Conservation (phyloP, 2,888 invertebrate species). For the Sepiola atlantica region DNA sequence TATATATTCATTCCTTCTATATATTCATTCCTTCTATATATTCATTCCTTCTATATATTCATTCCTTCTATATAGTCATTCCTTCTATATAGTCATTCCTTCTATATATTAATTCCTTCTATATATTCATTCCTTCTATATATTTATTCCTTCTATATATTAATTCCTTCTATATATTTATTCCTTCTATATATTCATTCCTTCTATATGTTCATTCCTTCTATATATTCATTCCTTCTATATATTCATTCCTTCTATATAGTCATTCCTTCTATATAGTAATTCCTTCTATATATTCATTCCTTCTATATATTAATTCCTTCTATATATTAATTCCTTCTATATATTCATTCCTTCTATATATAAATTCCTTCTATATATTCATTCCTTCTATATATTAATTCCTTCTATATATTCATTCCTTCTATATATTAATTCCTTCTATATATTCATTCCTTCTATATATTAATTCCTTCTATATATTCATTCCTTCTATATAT, state of each 20-base stretch:
- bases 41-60: neutral
- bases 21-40: no score
- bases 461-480: neutral
- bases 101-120: no score
- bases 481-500: no score
- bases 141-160: no score
- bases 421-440: no score
- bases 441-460: neutral
- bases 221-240: neutral
- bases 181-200: neutral
- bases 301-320: neutral
- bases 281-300: no score
- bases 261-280: no score
- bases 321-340: no score
- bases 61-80: no score
- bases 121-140: neutral
- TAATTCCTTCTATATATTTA: neutral
- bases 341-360: neutral
- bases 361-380: neutral
- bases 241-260: neutral
- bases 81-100: neutral
- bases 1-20: no score
- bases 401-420: neutral
- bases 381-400: no score
- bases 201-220: no score